phyloP scores from a whole-genome alignment of 2,888 invertebrate genomes.

The Cotesia congregata region DNA sequence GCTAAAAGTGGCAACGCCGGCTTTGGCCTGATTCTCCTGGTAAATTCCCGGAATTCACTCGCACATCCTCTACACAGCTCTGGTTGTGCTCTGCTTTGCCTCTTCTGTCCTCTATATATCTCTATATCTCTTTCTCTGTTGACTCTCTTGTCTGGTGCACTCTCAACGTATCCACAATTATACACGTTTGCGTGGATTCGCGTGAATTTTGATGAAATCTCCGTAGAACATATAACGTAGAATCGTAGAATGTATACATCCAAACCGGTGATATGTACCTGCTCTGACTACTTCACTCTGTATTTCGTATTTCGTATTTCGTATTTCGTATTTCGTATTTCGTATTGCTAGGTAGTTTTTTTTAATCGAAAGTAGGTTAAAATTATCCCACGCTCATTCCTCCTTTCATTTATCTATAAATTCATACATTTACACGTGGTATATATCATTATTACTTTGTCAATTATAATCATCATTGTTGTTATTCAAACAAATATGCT shows the following conservation, averaged over 20 bases:
- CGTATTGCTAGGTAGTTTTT: background rate
- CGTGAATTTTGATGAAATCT: constrained; percentile 29
- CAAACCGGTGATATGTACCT: background rate
- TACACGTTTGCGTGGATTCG: constrained; percentile 30
- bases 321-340: too few relatives aligned
- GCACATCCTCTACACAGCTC: constrained; percentile 5
- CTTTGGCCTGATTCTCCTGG: constrained; percentile 28
- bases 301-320: too few relatives aligned
- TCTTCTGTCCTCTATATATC: background rate
- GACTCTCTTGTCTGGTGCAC: background rate
- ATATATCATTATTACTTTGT: too few relatives aligned
- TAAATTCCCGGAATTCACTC: constrained; percentile 28
- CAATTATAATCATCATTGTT: too few relatives aligned
- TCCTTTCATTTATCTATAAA: too few relatives aligned
- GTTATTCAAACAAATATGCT: too few relatives aligned
- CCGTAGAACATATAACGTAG: background rate
- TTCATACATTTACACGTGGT: too few relatives aligned
- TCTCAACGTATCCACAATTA: constrained; percentile 23
- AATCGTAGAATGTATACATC: background rate
- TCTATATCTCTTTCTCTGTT: background rate
- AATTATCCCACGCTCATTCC: too few relatives aligned
- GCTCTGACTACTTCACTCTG: background rate
- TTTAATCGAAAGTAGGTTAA: background rate
- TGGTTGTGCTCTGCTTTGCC: background rate
- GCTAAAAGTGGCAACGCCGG: constrained; percentile 31